A percentile compares a stretch with the other conserved stretches of the same genome.
Conservation (phyloP, 2,888 invertebrate genomes). For the Pediacus dermestoides region DNA sequence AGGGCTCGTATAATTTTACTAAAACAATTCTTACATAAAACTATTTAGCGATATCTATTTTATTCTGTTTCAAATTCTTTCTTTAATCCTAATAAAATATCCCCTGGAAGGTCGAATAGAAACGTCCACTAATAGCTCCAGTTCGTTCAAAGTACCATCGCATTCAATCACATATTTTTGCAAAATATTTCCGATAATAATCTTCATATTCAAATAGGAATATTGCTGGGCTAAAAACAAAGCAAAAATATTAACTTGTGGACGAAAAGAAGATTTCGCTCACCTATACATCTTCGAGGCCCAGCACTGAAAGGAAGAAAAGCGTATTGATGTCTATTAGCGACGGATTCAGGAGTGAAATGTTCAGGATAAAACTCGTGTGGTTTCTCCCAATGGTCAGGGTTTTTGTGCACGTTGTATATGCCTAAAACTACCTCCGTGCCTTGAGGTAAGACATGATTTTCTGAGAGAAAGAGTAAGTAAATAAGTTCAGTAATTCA, state of each 20-base stretch:
- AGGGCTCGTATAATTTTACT: constrained; percentile 1
- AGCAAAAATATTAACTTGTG: constrained; percentile 4
- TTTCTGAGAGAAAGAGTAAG: constrained; percentile 17
- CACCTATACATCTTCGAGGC: constrained; percentile 28
- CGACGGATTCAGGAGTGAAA: constrained; percentile 31
- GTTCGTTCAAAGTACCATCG: constrained; percentile 29
- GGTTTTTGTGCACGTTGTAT: constrained; percentile 30
- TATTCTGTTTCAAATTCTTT: background rate
- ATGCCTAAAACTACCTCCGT: constrained; percentile 23
- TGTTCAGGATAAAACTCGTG: constrained; percentile 35
- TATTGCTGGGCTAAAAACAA: constrained; percentile 21
- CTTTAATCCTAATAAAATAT: constrained; percentile 1
- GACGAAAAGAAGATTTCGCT: constrained; percentile 3
- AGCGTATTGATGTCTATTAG: constrained; percentile 25
- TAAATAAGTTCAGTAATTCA: too few relatives aligned
- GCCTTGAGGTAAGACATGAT: constrained; percentile 21
- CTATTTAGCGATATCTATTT: background rate
- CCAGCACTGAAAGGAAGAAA: constrained; percentile 33
- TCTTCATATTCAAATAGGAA: constrained; percentile 22
- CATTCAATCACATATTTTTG: constrained; percentile 26
- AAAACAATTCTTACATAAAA: constrained; percentile 4
- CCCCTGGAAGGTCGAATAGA: constrained; percentile 22
- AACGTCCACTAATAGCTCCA: constrained; percentile 27
- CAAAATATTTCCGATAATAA: constrained; percentile 17
- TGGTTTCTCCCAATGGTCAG: constrained; percentile 30